phyloP scores from a whole-genome alignment of 2,888 invertebrate species.

The Oscheius myriophilus region DNA sequence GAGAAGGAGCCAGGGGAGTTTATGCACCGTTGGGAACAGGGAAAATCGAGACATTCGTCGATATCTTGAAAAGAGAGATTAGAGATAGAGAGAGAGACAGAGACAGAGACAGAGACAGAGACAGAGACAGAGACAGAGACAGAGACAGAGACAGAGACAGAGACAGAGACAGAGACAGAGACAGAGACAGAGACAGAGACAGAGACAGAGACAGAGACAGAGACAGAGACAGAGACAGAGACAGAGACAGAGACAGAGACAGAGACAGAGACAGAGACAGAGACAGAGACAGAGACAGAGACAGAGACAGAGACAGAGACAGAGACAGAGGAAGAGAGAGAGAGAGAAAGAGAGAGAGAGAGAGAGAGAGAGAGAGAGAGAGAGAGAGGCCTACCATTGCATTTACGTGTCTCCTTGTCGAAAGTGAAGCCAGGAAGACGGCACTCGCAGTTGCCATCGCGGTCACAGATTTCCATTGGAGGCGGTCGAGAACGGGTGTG shows the following conservation, averaged over 20 bases:
- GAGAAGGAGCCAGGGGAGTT: constrained; percentile 94
- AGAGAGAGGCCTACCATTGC: constrained; percentile 40
- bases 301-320: background rate
- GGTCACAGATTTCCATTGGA: constrained; percentile 54
- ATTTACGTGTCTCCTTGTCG: constrained; percentile 49
- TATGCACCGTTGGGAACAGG: constrained; percentile 89
- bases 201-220: background rate
- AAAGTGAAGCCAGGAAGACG: constrained; percentile 49
- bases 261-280: background rate
- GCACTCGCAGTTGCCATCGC: constrained; percentile 54
- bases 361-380: background rate
- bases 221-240: background rate
- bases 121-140: background rate
- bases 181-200: background rate
- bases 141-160: background rate
- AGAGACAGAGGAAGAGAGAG: background rate
- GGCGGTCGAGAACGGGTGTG: constrained; percentile 37
- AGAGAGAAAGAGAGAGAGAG: background rate
- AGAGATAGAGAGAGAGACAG: background rate
- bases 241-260: background rate
- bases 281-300: background rate
- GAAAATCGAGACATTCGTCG: constrained; percentile 80
- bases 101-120: background rate
- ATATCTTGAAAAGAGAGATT: constrained; percentile 75
- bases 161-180: background rate